Evolutionary conservation across 2,888 invertebrate genomes (phyloP), one percentile per base, ranked within the genome.

Genomic region (Eudemis profundana): DNA sequence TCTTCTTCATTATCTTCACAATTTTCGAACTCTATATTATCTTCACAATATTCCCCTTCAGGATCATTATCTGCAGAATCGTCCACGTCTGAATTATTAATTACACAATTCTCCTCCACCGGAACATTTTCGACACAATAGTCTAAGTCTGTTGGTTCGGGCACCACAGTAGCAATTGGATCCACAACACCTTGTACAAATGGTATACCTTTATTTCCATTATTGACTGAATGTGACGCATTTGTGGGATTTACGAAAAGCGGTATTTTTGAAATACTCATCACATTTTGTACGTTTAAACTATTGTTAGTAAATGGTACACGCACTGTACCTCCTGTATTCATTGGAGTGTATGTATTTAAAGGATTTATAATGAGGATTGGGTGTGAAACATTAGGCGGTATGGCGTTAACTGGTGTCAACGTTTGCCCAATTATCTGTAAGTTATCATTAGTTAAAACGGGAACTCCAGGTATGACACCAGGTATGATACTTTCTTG

Each of bases 361-460:
- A 54, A 8, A 42, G 54, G 54, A 42, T 54, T 54, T 42, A 54
- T 54, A 27, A 54, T 42, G 17, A 54, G 42, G 15, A 54, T 27
- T 27, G 54, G 54, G 7, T 42, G 54, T n/a, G 38, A 40, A 15
- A 23, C 2, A 21, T 10, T n/a, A 0, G 53, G 2, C 27, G 42
- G 27, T 17, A n/a, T 15, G 12, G 2, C 10, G 15, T 33, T 63
- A 27, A 17, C n/a, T 1, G 15, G 3, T 23, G 0, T n/a, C 4
- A 17, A 23, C 5, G 27, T 12, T 17, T 40, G 47, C 17, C 2
- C 10, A 19, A 49, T 12, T n/a, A 53, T 10, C 14, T 38, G 19
- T 14, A 57, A 50, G 27, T 51, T 44, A 38, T n/a, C 19, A 29
- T 53, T 51, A 19, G 59, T n/a, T 12, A 59, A 46, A 19, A 65